Evolutionary conservation across 2,888 invertebrate genomes (phyloP), one percentile per base, ranked within the genome.

Genomic region (Drosophila mettleri): DNA sequence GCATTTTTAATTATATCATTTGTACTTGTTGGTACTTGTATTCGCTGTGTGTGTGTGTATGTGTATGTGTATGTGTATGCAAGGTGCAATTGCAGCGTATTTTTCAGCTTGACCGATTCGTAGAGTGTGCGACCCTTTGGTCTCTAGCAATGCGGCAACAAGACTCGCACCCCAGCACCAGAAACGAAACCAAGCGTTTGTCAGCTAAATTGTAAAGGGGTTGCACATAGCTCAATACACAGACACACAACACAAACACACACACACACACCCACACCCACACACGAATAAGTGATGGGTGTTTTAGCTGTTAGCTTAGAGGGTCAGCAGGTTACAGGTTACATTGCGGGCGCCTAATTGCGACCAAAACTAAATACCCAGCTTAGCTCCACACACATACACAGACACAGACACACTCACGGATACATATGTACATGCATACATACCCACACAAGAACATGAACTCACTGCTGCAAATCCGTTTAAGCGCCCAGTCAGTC

Each of bases 71-170:
- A 38, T 48, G 27, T 63, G 71, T 67, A 38, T 70, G 60, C 69
- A 74, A 79, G 74, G 90, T 86, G 89, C 86, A 86, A 89, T 89
- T 89, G 90, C 88, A 80, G 75, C 71, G 69, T 69, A 78, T 89
- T 86, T 86, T 86, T 89, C 90, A 90, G 86, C 88, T 89, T 86
- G 88, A 89, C 88, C 86, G 90, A 89, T 82, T 89, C 85, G 77
- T 70, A 20, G 46, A 60, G 76, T 58, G 69, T 69, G 63, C 62
- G 80, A 81, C 86, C 80, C 74, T 65, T 58, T 38, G 57, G 61
- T 67, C 68, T 59, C 34, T 39, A 53, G 83, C 77, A 69, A 69
- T 65, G 85, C 77, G 77, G 64, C 83, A 80, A 58, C 69, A 69
- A 64, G 64, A 68, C 88, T 89, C 62, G 87, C 87, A 80, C 78